These are phyloP conservation scores for Drosophila quadrilineata DNA, from an alignment of 1,140 invertebrate genomes.

Conservation along the genomic window DNA sequence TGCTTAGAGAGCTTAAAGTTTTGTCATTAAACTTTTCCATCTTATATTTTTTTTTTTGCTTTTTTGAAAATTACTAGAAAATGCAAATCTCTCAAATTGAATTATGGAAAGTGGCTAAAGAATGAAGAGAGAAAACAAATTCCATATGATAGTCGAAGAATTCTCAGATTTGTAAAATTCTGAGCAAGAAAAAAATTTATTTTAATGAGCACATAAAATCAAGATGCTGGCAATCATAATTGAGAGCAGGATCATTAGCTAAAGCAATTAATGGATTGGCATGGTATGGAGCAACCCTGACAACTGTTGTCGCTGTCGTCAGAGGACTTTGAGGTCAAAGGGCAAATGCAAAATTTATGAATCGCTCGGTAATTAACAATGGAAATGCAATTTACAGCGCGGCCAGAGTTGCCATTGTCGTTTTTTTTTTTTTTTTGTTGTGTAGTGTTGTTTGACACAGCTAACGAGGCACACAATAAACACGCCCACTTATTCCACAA, in stretches of 20 bases:
- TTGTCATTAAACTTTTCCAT: slow-evolving; percentile 41
- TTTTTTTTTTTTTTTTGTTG: slow-evolving; percentile 26
- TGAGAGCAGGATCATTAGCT: no score
- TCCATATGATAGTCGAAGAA: no score
- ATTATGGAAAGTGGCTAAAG: slow-evolving; percentile 33
- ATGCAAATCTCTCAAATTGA: slow-evolving; percentile 40
- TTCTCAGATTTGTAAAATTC: no score
- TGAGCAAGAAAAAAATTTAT: neutral
- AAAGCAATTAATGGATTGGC: no score
- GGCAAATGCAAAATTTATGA: slow-evolving; percentile 60
- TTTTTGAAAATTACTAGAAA: slow-evolving; percentile 21
- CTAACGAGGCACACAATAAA: slow-evolving; percentile 70
- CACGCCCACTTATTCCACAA: slow-evolving; percentile 1
- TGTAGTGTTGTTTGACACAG: slow-evolving; percentile 32
- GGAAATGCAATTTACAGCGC: slow-evolving; percentile 73
- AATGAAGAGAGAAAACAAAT: slow-evolving; percentile 9
- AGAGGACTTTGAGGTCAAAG: slow-evolving; percentile 25
- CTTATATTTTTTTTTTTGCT: no score
- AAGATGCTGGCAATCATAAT: no score
- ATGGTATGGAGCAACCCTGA: no score
- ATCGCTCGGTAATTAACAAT: slow-evolving; percentile 77
- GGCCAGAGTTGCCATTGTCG: slow-evolving; percentile 46
- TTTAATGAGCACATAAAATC: no score
- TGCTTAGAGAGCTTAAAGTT: slow-evolving; percentile 33
- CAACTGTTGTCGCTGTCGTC: neutral